Base-by-base conservation (phyloP, 1,140 invertebrate genomes). In the Drosophila subpulchrella region DNA sequence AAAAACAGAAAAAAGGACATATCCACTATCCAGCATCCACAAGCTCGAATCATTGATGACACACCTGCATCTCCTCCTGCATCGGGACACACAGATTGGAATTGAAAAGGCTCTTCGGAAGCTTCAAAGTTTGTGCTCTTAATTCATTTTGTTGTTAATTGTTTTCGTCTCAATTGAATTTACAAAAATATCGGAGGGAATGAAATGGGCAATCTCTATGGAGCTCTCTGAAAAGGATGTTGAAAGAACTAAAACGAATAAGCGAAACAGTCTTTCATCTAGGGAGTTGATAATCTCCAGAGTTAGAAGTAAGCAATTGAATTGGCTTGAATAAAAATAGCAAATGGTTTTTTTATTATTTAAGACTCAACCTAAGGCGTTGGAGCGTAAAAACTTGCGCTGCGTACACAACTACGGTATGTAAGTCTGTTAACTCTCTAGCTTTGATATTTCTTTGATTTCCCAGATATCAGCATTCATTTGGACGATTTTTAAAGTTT, bases 91-190 rank as follows among this genome's bases (percentile, higher is more conserved):
- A 58, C 81, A 80, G 79, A 88, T 76, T 82, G 83, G 58, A 88
- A 86, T 75, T 60, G 83, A 79, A 88, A 68, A 50, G 51, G 36
- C 50, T 42, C 34, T 55, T 73, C 34, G 53, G 51, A n/a, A 51
- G 58, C 62, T 56, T 27, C 38, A 57, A 58, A 77, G 57, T 61
- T 75, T 74, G 20, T 41, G 68, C 71, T 63, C 75, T 73, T 86
- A 66, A 86, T 82, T 79, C 76, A 88, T 76, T 79, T 88, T 88
- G 54, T 57, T 68, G 34, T 53, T 82, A 88, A 88, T 82, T 66
- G 83, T 88, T 78, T 82, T 82, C 39, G 36, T 58, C 54, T 38
- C 73, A 58, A 77, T 76, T 62, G 50, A 63, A 54, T 60, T 63
- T 55, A 60, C 41, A 55, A 34, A 78, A 65, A 63, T 27, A 48